Base-by-base conservation (phyloP, 2,888 invertebrate genomes). In the Orchesellides sinensis region DNA sequence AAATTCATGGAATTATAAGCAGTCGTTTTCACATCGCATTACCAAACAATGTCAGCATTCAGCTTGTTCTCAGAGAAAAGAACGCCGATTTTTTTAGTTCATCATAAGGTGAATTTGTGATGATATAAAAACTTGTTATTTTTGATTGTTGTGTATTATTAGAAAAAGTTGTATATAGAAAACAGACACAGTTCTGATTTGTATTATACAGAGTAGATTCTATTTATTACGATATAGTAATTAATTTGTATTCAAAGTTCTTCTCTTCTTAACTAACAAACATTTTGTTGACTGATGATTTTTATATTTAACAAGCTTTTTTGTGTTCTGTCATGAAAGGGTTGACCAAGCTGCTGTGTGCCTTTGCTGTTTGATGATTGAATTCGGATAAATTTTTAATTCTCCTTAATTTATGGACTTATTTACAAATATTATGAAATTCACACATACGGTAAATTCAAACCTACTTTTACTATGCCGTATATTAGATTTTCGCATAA, bases 41-140 rank as follows among this genome's bases (percentile, higher is more conserved):
- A 65, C 70, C 79, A 69, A 78, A 49, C 17, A 63, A 78, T 79
- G 79, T 79, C 79, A 79, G 79, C 79, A 79, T 79, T 79, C 79
- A 79, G 79, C 70, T 79, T 79, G 79, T 63, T 79, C 79, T 79
- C 56, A 79, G 78, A 78, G n/a, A 40, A 78, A 79, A 63, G 65
- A 70, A 63, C 49, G 70, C 63, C 52, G 61, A 70, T 59, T 61
- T 70, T 52, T 59, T 29, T 63, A 70, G 65, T 70, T 79, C 79
- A 79, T 70, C 79, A 70, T 23, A 79, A 66, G 75, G 59, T 79
- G 79, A 70, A 79, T 63, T 69, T 79, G 63, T 70, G 79, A 79
- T 79, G 79, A 70, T 78, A 21, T 52, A 12, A 27, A 4, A 56
- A 27, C 12, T 54, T 35, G 54, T 32, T 10, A 56, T 40, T 59